Evolutionary conservation across 2,797 vertebrate species (phyloP).

Genomic region (Squalus acanthias): DNA sequence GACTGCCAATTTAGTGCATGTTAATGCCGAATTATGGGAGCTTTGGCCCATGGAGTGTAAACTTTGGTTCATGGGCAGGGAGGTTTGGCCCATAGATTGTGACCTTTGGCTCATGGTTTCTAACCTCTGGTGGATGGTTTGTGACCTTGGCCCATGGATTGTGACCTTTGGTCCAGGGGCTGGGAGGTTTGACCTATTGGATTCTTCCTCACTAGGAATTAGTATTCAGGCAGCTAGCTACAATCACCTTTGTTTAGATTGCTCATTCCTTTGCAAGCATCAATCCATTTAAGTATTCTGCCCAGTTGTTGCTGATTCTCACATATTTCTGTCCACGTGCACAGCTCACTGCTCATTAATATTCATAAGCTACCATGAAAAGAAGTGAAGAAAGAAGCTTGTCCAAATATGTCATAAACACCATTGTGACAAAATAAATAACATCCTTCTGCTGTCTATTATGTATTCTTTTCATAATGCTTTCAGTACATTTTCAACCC

Average conservation of each 20-base stretch:
- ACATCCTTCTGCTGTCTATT: not conserved
- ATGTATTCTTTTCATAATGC: not conserved
- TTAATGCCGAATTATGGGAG: no score
- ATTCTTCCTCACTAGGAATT: not conserved
- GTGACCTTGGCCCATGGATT: no score
- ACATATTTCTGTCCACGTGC: not conserved
- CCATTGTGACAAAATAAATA: not conserved
- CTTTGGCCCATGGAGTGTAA: no score
- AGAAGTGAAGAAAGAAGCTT: not conserved
- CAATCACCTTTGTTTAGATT: not conserved
- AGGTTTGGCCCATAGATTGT: no score
- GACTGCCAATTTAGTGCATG: no score
- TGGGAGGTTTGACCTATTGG: not conserved
- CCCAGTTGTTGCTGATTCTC: not conserved
- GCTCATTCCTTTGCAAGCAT: not conserved
- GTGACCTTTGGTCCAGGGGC: not conserved
- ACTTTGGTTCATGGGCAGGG: no score
- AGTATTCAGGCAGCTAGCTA: not conserved
- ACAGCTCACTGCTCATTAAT: not conserved
- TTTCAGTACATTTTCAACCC: not conserved
- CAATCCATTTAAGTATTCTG: not conserved
- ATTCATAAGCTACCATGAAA: not conserved
- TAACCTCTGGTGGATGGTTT: no score
- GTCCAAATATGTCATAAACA: not conserved
- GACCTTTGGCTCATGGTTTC: no score